Conservation (phyloP, 2,113 vertebrate species). For the Cervus canadensis region DNA sequence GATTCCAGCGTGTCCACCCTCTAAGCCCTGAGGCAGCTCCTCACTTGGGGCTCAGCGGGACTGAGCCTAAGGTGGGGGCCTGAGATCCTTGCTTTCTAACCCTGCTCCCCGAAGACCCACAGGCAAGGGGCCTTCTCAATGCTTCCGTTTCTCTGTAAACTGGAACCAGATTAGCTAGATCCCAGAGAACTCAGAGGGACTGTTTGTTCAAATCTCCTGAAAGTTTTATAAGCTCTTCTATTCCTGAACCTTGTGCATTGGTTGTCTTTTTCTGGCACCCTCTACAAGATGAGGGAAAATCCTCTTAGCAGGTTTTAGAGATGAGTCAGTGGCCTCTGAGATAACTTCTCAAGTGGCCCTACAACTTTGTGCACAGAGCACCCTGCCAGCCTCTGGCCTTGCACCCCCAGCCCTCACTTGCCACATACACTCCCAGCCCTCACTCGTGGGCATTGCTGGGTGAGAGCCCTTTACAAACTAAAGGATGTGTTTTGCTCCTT, state of each 20-base stretch:
- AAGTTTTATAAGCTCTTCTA: background rate
- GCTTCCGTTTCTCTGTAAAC: background rate
- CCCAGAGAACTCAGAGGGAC: background rate
- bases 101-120: background rate
- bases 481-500: background rate
- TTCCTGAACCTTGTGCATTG: background rate
- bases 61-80: background rate
- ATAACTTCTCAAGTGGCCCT: background rate
- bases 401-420: background rate
- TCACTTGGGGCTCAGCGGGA: too few relatives aligned
- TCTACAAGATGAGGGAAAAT: background rate
- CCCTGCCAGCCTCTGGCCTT: too few relatives aligned
- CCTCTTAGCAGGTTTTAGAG: background rate
- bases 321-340: too few relatives aligned
- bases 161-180: background rate
- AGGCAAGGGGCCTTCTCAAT: background rate
- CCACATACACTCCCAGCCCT: fast-evolving
- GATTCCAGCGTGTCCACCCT: background rate
- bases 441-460: too few relatives aligned
- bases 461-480: background rate
- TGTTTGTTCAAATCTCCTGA: background rate
- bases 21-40: fast-evolving
- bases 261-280: background rate
- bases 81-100: background rate
- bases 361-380: background rate